Evolutionary conservation across 2,113 vertebrate species (phyloP).

Genomic region (Mohoua ochrocephala): DNA sequence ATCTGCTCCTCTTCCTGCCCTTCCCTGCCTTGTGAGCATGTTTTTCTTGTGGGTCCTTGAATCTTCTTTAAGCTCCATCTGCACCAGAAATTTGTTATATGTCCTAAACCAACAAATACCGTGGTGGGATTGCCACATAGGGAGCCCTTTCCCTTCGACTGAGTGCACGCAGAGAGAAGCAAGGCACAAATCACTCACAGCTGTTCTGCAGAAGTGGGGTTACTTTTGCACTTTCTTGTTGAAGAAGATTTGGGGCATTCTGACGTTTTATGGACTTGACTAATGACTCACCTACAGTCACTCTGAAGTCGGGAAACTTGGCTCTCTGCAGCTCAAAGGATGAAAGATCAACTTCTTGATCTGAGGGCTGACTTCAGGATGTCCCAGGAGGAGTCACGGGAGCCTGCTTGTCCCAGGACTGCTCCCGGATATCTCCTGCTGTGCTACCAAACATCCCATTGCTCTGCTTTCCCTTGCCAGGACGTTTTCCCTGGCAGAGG

Average conservation of each 20-base stretch:
- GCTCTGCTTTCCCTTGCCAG: background rate
- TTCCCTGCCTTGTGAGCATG: background rate
- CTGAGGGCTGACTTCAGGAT: background rate
- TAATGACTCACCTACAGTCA: background rate
- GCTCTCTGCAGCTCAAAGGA: background rate
- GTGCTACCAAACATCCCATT: background rate
- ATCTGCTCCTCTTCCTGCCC: background rate
- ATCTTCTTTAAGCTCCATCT: background rate
- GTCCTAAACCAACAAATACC: background rate
- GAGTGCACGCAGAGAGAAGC: background rate
- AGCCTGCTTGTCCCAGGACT: rapidly evolving
- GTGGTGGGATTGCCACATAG: background rate
- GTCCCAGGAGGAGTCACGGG: background rate
- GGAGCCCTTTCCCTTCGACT: background rate
- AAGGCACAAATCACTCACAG: background rate
- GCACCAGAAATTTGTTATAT: background rate
- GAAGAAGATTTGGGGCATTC: background rate
- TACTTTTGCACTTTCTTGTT: background rate
- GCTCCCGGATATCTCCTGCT: background rate
- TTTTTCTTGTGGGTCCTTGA: background rate
- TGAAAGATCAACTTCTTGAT: background rate
- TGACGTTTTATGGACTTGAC: background rate
- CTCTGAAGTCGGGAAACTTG: background rate
- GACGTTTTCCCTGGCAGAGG: background rate
- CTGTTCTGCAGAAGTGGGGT: background rate